Conservation (phyloP, 1,140 invertebrate genomes). For the Drosophila auraria region DNA sequence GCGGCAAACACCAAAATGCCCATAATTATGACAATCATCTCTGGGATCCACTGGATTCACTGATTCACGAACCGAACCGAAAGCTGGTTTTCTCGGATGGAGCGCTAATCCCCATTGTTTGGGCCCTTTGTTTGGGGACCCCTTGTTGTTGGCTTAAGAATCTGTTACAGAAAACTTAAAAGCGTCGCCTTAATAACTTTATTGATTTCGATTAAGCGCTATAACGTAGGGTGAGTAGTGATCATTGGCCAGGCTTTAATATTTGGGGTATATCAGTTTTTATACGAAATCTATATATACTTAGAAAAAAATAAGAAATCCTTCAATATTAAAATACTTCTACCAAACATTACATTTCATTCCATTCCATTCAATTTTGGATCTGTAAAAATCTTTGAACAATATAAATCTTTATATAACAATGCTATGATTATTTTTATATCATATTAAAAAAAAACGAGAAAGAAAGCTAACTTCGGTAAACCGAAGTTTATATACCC, state of each 20-base stretch:
- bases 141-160: slow-evolving; percentile 79
- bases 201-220: slow-evolving; percentile 84
- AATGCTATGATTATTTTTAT: too few relatives aligned
- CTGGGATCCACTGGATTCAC: slow-evolving; percentile 14
- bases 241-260: not conserved
- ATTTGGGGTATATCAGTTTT: slow-evolving; percentile 16
- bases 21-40: slow-evolving; percentile 83
- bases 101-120: slow-evolving; percentile 57
- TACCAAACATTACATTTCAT: not conserved
- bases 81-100: slow-evolving; percentile 20
- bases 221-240: slow-evolving; percentile 63
- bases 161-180: slow-evolving; percentile 83
- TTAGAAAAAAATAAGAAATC: not conserved
- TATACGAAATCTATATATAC: too few relatives aligned
- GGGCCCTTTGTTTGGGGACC: slow-evolving; percentile 54
- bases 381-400: too few relatives aligned
- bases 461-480: too few relatives aligned
- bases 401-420: too few relatives aligned
- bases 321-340: not conserved
- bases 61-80: not conserved
- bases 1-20: slow-evolving; percentile 78
- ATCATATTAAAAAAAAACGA: too few relatives aligned
- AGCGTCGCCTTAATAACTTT: slow-evolving; percentile 82
- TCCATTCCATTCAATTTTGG: not conserved
- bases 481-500: too few relatives aligned